Evolutionary conservation across 2,797 vertebrate species (phyloP).

Genomic region (Eospalax fontanierii): DNA sequence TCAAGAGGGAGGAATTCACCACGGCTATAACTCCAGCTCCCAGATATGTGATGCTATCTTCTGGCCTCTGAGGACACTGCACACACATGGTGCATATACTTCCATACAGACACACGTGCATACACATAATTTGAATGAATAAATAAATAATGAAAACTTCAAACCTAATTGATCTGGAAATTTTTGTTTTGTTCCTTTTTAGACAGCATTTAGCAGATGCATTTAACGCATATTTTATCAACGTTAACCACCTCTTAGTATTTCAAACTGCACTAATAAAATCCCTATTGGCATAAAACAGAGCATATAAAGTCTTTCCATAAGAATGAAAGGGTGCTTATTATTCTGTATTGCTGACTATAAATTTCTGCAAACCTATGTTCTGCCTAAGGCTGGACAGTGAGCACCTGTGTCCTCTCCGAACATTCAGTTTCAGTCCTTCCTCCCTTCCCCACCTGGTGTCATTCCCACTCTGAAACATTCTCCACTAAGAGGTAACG

Average conservation of each 20-base stretch:
- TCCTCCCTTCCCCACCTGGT: neutral
- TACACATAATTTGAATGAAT: neutral
- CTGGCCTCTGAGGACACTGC: neutral
- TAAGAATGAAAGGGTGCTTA: neutral
- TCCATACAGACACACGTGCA: neutral
- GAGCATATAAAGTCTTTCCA: neutral
- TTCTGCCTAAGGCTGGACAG: neutral
- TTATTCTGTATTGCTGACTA: neutral
- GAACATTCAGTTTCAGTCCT: neutral
- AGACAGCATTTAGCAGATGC: neutral
- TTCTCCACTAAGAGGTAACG: neutral
- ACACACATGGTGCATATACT: neutral
- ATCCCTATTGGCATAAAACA: slow-evolving; percentile 1
- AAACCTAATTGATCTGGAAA: neutral
- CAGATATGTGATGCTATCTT: neutral
- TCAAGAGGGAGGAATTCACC: neutral
- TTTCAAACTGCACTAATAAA: slow-evolving; percentile 25
- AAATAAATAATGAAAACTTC: neutral
- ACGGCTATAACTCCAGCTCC: neutral
- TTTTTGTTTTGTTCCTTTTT: neutral
- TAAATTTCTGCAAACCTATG: slow-evolving; percentile 8
- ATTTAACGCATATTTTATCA: neutral
- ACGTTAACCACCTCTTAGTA: neutral
- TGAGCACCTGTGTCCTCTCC: neutral
- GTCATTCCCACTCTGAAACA: neutral